Base-by-base conservation (phyloP, 2,797 vertebrate genomes). In the Xenentodon cancila region DNA sequence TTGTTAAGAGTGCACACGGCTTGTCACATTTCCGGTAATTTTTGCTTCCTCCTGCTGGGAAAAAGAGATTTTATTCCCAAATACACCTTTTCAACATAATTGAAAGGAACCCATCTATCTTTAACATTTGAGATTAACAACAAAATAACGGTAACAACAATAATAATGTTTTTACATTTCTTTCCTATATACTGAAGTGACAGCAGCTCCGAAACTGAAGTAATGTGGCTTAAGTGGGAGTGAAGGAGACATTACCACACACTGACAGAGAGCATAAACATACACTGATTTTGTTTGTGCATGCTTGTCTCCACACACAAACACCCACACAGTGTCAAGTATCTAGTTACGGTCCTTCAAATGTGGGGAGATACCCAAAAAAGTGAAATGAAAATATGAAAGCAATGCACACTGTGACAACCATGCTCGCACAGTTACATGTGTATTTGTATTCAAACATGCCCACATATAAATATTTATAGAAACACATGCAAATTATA, bases 231-330 rank as follows among this genome's bases (percentile, higher is more conserved):
- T 77, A 69, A 72, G 70, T 43, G 58, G 57, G 54, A 72, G 73
- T 70, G 68, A 82, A 62, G 44, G 46, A 75, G 72, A 82, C 30
- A 12, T 77, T 77, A 59, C 62, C 61, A 75, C 60, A 77, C 67
- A 68, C 71, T 73, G 88, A 89, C 85, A 81, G 71, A 78, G 78
- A 79, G 72, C 84, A 82, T 87, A 87, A 92, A 89, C 88, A 90
- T 70, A 68, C 69, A 58, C 77, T 79, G 81, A 88, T 86, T 85
- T 79, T 87, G 69, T 85, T 82, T 80, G 77, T 74, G 85, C 66
- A 51, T 57, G 34, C 49, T 4, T 16, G 19, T 76, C 59, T 58
- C 72, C 71, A 61, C 67, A 61, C 65, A 74, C 45, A 82, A 68
- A 77, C 72, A 65, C 74, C 66, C 75, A 46, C 59, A 15, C 40